Evolutionary conservation across 2,113 vertebrate genomes (phyloP).

Genomic region (Menura novaehollandiae): DNA sequence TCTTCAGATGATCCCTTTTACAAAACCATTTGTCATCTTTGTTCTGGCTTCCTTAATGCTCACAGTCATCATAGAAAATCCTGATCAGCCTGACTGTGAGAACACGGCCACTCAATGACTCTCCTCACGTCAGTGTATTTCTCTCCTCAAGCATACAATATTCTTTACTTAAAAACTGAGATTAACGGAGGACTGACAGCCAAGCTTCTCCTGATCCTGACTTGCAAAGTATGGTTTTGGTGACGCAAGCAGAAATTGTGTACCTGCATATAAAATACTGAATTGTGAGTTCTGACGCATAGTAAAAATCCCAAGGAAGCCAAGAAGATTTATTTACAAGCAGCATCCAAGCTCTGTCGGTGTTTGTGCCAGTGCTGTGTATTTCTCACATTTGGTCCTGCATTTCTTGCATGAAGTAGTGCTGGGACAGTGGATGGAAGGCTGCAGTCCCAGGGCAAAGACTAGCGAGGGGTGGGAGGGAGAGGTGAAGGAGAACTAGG

Average conservation of each 20-base stretch:
- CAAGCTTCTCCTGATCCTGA: background rate
- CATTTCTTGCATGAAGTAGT: background rate
- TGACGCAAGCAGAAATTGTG: background rate
- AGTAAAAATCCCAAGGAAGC: background rate
- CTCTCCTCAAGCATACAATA: background rate
- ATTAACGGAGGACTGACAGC: background rate
- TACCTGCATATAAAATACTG: background rate
- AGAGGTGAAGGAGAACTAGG: background rate
- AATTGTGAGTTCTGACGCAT: rapidly evolving
- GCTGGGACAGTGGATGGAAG: background rate
- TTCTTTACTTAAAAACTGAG: background rate
- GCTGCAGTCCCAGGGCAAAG: background rate
- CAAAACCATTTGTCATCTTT: background rate
- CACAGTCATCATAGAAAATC: background rate
- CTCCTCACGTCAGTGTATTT: background rate
- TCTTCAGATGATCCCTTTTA: background rate
- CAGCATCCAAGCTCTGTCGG: rapidly evolving
- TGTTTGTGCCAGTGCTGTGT: background rate
- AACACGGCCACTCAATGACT: background rate
- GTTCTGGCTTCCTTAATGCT: background rate
- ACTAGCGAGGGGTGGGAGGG: rapidly evolving
- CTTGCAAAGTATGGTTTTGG: background rate
- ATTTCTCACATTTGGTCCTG: background rate
- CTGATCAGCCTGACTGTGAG: background rate
- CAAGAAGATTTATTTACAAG: background rate